Evolutionary conservation across 2,113 vertebrate species (phyloP).

Genomic region (Gulo gulo): DNA sequence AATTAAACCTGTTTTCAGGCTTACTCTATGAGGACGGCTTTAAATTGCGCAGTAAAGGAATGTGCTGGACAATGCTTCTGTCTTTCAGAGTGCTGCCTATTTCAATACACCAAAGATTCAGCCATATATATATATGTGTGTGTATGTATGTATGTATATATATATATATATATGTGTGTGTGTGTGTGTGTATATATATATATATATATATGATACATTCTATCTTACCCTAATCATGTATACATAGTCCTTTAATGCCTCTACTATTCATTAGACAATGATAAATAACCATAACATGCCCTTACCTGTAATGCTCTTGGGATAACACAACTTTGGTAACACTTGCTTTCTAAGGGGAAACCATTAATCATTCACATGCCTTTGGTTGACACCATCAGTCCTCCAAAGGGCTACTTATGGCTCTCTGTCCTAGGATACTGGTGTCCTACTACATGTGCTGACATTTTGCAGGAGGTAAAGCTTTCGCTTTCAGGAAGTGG

Average conservation of each 20-base stretch:
- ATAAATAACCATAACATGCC: conserved; percentile 79
- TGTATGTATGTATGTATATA: background rate
- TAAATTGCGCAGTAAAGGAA: conserved; percentile 15
- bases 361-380: conserved; percentile 78
- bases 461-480: conserved; percentile 78
- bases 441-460: conserved; percentile 76
- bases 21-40: background rate
- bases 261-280: conserved; percentile 75
- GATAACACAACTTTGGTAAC: conserved; percentile 85
- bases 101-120: conserved; percentile 67
- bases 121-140: background rate
- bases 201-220: conserved; percentile 70
- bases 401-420: conserved; percentile 83
- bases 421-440: conserved; percentile 83
- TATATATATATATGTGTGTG: background rate
- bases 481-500: conserved; percentile 75
- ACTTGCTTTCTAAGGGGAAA: conserved; percentile 81
- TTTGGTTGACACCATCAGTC: conserved; percentile 82
- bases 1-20: background rate
- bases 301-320: conserved; percentile 74
- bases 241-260: conserved; percentile 75
- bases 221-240: conserved; percentile 76
- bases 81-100: conserved; percentile 70
- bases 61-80: conserved; percentile 55
- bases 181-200: background rate